Percentiles rank a stretch among this genome's conserved stretches.
Conservation (phyloP, 2,797 vertebrate species). For the Gouania willdenowi region DNA sequence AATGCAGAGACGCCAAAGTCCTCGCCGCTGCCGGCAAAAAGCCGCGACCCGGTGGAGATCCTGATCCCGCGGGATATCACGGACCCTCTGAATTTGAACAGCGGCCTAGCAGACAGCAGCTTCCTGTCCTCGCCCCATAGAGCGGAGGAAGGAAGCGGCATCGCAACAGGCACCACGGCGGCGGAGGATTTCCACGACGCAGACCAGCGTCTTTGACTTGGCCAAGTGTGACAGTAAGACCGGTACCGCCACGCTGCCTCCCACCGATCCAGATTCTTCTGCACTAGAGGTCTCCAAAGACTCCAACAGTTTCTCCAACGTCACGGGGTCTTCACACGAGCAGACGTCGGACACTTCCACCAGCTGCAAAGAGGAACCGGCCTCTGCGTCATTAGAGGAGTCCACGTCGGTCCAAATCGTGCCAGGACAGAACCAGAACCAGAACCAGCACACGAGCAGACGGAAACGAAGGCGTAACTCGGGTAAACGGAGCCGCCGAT, state of each 20-base stretch:
- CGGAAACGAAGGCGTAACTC: constrained; percentile 80
- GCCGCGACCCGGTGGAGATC: constrained; percentile 88
- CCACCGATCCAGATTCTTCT: constrained; percentile 21
- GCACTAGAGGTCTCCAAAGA: constrained; percentile 54
- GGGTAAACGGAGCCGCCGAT: constrained; percentile 70
- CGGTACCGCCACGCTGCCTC: constrained; percentile 14
- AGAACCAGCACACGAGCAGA: constrained; percentile 57
- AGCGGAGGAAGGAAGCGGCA: constrained; percentile 80
- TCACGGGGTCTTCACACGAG: constrained; percentile 53
- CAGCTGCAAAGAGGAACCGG: constrained; percentile 72
- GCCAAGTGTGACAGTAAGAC: constrained; percentile 48
- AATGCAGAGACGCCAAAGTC: constrained; percentile 95
- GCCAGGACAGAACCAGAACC: constrained; percentile 7
- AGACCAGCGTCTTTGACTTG: constrained; percentile 47
- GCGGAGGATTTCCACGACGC: constrained; percentile 41
- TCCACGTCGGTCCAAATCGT: too few species aligned
- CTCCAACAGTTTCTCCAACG: constrained; percentile 31
- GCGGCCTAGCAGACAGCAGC: constrained; percentile 73
- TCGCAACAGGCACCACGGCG: constrained; percentile 83
- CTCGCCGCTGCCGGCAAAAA: constrained; percentile 85
- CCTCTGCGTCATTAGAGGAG: constrained; percentile 39
- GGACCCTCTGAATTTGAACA: constrained; percentile 89
- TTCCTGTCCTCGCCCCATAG: constrained; percentile 77
- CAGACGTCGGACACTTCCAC: constrained; percentile 72
- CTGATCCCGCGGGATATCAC: constrained; percentile 92